Evolutionary conservation across 2,888 invertebrate genomes (phyloP).

Genomic region (Acrobasis suavella): DNA sequence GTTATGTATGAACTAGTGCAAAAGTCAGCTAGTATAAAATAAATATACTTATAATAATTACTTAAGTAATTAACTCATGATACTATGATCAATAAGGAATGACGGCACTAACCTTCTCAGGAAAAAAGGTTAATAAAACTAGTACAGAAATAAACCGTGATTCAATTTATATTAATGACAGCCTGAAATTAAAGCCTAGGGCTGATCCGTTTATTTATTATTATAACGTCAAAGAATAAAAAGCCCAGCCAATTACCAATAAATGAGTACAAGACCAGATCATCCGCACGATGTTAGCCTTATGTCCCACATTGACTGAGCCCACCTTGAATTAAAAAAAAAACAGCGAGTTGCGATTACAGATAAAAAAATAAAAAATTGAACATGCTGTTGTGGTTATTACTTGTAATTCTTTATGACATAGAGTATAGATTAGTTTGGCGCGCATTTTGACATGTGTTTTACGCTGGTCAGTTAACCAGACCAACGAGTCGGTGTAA

Average conservation of each 20-base stretch:
- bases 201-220: constrained; percentile 14
- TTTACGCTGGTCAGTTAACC: constrained; percentile 67
- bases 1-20: no score
- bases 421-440: constrained; percentile 63
- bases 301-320: constrained; percentile 30
- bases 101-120: no score
- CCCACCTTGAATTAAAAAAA: constrained; percentile 52
- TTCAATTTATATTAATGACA: constrained; percentile 17
- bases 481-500: constrained; percentile 72
- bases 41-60: no score
- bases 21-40: no score
- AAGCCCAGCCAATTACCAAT: constrained; percentile 4
- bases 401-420: constrained; percentile 43
- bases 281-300: neutral
- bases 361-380: constrained; percentile 69
- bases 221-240: constrained; percentile 11
- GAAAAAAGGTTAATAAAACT: neutral
- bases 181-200: constrained; percentile 3
- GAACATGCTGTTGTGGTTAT: constrained; percentile 56
- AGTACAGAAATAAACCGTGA: constrained; percentile 12
- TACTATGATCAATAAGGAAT: no score
- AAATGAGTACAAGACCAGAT: neutral
- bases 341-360: constrained; percentile 59
- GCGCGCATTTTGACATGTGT: constrained; percentile 58
- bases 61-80: no score